Percentiles rank a stretch among this genome's conserved stretches.
phyloP scores from a whole-genome alignment of 2,797 vertebrate species.

The Lithobates sylvaticus region DNA sequence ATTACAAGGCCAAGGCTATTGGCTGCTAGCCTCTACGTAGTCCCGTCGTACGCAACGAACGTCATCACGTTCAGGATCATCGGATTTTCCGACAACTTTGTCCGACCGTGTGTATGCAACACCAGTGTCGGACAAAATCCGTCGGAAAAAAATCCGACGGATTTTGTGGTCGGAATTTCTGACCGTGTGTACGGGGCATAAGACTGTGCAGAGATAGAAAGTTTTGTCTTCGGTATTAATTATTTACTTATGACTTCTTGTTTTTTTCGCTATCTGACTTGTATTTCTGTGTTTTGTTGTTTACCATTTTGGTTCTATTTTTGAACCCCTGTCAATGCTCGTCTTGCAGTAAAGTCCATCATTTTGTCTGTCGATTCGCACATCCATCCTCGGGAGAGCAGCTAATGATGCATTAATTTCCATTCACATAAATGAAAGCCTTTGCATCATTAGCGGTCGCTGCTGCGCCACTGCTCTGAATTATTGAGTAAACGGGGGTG shows the following conservation, averaged over 20 bases:
- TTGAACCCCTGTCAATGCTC: background rate
- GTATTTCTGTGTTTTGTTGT: background rate
- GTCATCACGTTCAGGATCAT: no score
- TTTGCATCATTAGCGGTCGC: constrained; percentile 17
- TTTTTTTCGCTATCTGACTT: background rate
- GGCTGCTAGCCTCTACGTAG: no score
- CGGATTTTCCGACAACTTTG: no score
- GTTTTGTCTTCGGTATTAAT: background rate
- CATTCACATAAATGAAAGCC: constrained; percentile 25
- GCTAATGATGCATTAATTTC: constrained; percentile 33
- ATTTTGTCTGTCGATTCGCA: constrained; percentile 16
- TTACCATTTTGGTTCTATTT: constrained; percentile 5
- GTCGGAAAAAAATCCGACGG: no score
- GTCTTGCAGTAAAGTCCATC: background rate
- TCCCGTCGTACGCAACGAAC: no score
- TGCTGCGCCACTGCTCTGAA: constrained; percentile 2
- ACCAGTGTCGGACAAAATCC: no score
- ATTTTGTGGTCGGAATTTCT: no score
- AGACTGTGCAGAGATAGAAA: background rate
- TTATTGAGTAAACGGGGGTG: constrained; percentile 2
- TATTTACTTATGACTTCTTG: background rate
- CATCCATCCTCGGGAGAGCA: constrained; percentile 3
- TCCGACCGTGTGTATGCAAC: no score
- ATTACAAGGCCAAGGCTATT: no score
- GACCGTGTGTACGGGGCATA: no score